Evolutionary conservation across 1,140 invertebrate genomes (phyloP), one percentile per base, ranked within the genome.

Genomic region (Saxidomus purpurata): DNA sequence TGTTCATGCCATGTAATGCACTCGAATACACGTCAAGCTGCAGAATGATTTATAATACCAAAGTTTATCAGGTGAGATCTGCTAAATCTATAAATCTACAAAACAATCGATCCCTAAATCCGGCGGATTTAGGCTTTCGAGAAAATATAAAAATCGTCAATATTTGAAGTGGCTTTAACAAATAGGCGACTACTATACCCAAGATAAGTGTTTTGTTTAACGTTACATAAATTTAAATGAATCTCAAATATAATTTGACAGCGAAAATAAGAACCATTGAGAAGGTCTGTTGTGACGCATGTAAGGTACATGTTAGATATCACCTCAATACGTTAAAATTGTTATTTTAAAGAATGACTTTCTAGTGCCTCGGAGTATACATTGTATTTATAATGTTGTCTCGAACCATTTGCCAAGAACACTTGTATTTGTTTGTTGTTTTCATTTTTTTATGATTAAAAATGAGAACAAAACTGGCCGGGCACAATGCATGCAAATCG

Each of bases 1-100:
- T 67, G 61, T 34, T 34, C n/a, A n/a, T n/a, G 19, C 36, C 15
- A 38, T 71, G 15, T 38, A 71, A 38, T 25, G 55, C 28, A 19
- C 15, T 38, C 22, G 22, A 22, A 71, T 40, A 71, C n/a, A 25
- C 67, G 67, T 40, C 67, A 71, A 1, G 38, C 4, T 19, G 34
- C 3, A 6, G 67, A 36, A 71, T 71, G 67, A 71, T 71, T 71
- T 63, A 40, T 71, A 22, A 71, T 38, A 38, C 34, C 31, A 71
- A 36, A 71, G 31, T 19, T 63, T 71, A 71, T 71, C 36, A 19
- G 22, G 19, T 17, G 34, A 38, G 31, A 71, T 38, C 67, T 31
- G 67, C 11, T 28, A 13, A 71, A 71, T 71, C 67, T 71, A 19
- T 71, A 36, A 71, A 71, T 71, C 67, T 71, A 71, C 67, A 71